Percentiles rank a stretch among this genome's conserved stretches.
Conservation (phyloP, 1,140 invertebrate genomes). For the Drosophila pallidifrons region DNA sequence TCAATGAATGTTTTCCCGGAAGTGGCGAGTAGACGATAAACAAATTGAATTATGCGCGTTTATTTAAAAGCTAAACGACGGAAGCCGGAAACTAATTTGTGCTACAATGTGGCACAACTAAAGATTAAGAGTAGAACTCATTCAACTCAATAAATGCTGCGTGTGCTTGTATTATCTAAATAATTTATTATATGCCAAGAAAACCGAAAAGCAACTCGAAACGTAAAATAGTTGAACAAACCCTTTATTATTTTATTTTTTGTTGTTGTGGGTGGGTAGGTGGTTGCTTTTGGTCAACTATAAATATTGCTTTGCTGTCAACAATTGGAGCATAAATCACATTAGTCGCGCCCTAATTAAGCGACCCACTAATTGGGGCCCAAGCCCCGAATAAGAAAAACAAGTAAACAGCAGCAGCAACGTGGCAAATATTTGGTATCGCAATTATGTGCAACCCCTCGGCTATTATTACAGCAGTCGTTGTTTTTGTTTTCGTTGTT, state of each 20-base stretch:
- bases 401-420: slow-evolving; percentile 22
- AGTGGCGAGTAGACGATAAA: slow-evolving; percentile 1
- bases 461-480: slow-evolving; percentile 3
- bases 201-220: slow-evolving; percentile 5
- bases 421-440: slow-evolving; percentile 44
- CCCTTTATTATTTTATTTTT: slow-evolving; percentile 12
- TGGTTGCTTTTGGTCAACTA: slow-evolving; percentile 12
- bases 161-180: neutral
- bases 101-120: slow-evolving; percentile 3
- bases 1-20: slow-evolving; percentile 8
- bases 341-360: slow-evolving; percentile 67
- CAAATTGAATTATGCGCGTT: slow-evolving; percentile 17
- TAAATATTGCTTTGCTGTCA: slow-evolving; percentile 21
- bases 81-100: slow-evolving; percentile 7
- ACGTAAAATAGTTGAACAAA: neutral
- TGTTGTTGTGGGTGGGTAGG: neutral
- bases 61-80: slow-evolving; percentile 11
- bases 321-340: slow-evolving; percentile 57
- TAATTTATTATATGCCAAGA: slow-evolving; percentile 5
- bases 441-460: slow-evolving; percentile 52
- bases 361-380: slow-evolving; percentile 58
- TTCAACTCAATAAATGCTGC: neutral
- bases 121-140: slow-evolving; percentile 2
- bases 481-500: slow-evolving; percentile 11
- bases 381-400: slow-evolving; percentile 13